A percentile compares a stretch with the other conserved stretches of the same genome.
Conservation (phyloP, 2,797 vertebrate genomes). For the Setipinna tenuifilis region DNA sequence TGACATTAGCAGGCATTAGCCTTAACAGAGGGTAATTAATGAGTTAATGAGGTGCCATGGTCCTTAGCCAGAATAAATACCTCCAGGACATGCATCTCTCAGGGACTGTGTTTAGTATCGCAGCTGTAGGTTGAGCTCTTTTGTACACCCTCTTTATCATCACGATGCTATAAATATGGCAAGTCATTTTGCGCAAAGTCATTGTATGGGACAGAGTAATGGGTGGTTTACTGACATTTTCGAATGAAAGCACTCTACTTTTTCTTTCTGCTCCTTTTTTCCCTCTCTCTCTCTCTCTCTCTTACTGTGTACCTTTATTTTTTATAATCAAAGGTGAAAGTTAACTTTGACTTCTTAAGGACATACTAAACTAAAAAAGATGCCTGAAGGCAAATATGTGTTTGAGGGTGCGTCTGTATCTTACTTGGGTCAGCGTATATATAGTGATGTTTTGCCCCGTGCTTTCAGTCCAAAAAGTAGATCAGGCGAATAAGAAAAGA, state of each 20-base stretch:
- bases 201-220: neutral
- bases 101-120: neutral
- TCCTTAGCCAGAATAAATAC: slow-evolving; percentile 7
- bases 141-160: neutral
- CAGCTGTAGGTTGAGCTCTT: slow-evolving; percentile 2
- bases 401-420: too few relatives aligned
- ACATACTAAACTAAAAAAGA: neutral
- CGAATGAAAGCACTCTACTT: neutral
- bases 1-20: neutral
- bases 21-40: slow-evolving; percentile 12
- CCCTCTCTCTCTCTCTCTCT: neutral
- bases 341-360: neutral
- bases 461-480: too few relatives aligned
- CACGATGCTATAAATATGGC: neutral
- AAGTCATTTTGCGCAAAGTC: neutral
- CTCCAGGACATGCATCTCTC: neutral
- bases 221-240: neutral
- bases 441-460: too few relatives aligned
- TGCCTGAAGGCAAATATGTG: neutral
- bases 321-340: neutral
- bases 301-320: too few relatives aligned
- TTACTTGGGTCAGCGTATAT: too few relatives aligned
- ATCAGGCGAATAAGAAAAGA: too few relatives aligned
- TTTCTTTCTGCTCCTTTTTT: neutral
- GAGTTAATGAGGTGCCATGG: neutral